A percentile compares a stretch with the other conserved stretches of the same genome.
phyloP scores from a whole-genome alignment of 2,888 invertebrate species.

The Epiblema foenella region DNA sequence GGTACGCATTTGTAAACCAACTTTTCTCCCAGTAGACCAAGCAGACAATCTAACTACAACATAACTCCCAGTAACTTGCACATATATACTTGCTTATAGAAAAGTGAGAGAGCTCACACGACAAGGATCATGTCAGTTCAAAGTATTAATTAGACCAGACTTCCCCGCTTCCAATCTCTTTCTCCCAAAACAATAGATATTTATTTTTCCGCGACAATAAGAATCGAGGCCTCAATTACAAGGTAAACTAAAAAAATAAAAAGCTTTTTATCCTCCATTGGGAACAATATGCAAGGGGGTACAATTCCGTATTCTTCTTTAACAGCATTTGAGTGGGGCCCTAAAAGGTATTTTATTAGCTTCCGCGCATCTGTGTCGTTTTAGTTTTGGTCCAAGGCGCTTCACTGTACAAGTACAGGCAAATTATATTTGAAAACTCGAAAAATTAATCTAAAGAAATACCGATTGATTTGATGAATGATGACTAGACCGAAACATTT shows the following conservation, averaged over 20 bases:
- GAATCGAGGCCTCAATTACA: constrained; percentile 25
- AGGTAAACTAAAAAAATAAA: constrained; percentile 14
- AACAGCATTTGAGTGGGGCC: constrained; percentile 22
- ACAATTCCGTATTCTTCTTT: constrained; percentile 19
- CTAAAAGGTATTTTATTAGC: constrained; percentile 29
- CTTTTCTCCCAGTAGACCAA: too few relatives aligned
- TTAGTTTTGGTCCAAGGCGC: background rate
- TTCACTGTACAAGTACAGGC: background rate
- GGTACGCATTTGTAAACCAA: too few relatives aligned
- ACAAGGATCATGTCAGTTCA: background rate
- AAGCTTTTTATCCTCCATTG: constrained; percentile 44
- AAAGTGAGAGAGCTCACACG: background rate
- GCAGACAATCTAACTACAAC: background rate
- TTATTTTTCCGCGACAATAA: constrained; percentile 17
- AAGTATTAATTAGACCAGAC: constrained; percentile 18
- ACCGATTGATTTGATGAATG: background rate
- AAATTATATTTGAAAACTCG: too few relatives aligned
- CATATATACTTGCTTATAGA: background rate
- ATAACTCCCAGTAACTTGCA: background rate
- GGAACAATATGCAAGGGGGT: constrained; percentile 26
- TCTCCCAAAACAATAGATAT: constrained; percentile 13
- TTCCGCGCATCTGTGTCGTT: constrained; percentile 4
- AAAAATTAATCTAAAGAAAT: background rate
- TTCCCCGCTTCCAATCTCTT: constrained; percentile 10
- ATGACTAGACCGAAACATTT: background rate